Percentiles rank a stretch among this genome's conserved stretches.
Evolutionary conservation across 92 coral and sea anemone species (phyloP).

Genomic region (Phymanthus crucifer): DNA sequence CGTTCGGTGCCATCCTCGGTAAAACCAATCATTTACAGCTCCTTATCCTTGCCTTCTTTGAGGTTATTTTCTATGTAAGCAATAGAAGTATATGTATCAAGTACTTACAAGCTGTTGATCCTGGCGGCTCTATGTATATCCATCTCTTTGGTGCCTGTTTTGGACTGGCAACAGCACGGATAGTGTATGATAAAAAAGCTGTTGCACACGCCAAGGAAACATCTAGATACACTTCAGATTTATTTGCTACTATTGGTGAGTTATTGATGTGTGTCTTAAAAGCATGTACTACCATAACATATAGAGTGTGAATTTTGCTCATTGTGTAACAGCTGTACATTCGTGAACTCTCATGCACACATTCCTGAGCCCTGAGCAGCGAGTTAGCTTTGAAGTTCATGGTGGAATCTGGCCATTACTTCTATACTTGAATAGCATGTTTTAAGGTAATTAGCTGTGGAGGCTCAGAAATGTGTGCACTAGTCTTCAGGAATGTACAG

Average conservation of each 20-base stretch:
- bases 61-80: slow-evolving; percentile 73
- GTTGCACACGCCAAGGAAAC: slow-evolving; percentile 92
- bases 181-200: slow-evolving; percentile 62
- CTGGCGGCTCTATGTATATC: slow-evolving; percentile 79
- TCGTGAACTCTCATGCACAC: no score
- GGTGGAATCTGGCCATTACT: no score
- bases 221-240: slow-evolving; percentile 89
- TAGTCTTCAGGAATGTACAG: no score
- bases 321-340: no score
- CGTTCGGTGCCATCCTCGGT: slow-evolving; percentile 93
- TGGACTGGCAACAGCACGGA: slow-evolving; percentile 79
- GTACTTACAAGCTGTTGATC: slow-evolving; percentile 81
- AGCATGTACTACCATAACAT: no score
- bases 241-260: slow-evolving; percentile 85
- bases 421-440: no score
- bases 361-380: no score
- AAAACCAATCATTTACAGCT: slow-evolving; percentile 88
- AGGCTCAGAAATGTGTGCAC: no score
- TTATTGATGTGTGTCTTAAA: no score
- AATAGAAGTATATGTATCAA: slow-evolving; percentile 72
- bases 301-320: no score
- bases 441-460: no score
- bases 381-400: no score
- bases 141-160: slow-evolving; percentile 89
- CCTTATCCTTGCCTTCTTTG: slow-evolving; percentile 69